These are phyloP conservation scores for Mythimna pallens DNA, from an alignment of 2,888 invertebrate genomes.

Conservation along the genomic window DNA sequence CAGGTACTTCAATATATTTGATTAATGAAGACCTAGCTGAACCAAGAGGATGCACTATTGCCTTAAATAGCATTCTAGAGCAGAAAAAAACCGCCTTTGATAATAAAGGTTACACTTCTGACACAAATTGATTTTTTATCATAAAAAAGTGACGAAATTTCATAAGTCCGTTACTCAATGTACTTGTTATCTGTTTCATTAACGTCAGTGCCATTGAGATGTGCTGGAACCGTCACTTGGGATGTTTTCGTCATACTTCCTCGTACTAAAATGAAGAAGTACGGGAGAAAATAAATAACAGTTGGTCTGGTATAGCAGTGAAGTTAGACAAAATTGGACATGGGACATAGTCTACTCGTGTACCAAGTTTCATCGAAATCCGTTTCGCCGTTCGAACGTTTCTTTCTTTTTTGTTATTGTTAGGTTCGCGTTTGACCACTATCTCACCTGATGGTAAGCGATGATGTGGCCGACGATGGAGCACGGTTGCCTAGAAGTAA, in stretches of 20 bases:
- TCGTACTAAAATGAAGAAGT: not conserved
- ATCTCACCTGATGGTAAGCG: too few species aligned
- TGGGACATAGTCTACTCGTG: too few species aligned
- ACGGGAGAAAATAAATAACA: not conserved
- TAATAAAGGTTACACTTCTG: slow-evolving; percentile 72
- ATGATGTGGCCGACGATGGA: too few species aligned
- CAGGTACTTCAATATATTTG: not conserved
- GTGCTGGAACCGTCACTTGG: slow-evolving; percentile 40
- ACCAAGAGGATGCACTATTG: slow-evolving; percentile 44
- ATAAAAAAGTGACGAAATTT: slow-evolving; percentile 81
- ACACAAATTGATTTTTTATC: slow-evolving; percentile 89
- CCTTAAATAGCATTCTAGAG: slow-evolving; percentile 53
- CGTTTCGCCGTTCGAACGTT: too few species aligned
- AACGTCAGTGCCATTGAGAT: slow-evolving; percentile 79
- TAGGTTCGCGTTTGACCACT: too few species aligned
- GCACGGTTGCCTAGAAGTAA: too few species aligned
- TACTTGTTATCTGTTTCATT: slow-evolving; percentile 80
- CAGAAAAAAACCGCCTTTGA: slow-evolving; percentile 59
- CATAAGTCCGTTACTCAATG: slow-evolving; percentile 80
- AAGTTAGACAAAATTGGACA: too few species aligned
- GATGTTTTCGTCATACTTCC: slow-evolving; percentile 10
- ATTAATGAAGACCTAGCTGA: not conserved
- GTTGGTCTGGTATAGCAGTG: too few species aligned
- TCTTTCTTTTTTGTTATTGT: too few species aligned
- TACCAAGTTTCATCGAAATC: too few species aligned